Evolutionary conservation across 2,797 vertebrate species (phyloP).

Genomic region (Phoxinus dragarum): DNA sequence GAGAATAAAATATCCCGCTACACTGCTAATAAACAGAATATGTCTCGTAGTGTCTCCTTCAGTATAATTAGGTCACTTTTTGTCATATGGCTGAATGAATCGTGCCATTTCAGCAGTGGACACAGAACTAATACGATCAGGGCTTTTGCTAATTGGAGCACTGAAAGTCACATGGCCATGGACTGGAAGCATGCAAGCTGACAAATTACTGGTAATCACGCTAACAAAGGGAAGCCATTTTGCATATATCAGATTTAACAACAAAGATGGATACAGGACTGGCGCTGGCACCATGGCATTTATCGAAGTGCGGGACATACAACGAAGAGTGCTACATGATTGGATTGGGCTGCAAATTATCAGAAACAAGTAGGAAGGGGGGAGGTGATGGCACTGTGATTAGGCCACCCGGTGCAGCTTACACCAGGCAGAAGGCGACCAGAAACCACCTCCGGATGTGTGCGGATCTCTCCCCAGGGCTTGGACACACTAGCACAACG

Average conservation of each 20-base stretch:
- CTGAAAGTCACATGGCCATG: constrained; percentile 48
- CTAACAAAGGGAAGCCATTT: constrained; percentile 60
- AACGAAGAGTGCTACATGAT: constrained; percentile 57
- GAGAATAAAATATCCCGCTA: not conserved
- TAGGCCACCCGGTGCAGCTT: constrained; percentile 36
- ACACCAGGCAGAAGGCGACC: constrained; percentile 22
- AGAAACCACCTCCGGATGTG: constrained; percentile 25
- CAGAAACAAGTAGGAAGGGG: constrained; percentile 30
- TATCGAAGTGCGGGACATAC: constrained; percentile 29
- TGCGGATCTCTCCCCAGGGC: constrained; percentile 51
- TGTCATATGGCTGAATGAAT: constrained; percentile 56
- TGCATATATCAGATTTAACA: constrained; percentile 58
- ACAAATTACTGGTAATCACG: constrained; percentile 61
- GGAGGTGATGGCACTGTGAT: constrained; percentile 20
- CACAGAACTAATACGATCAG: constrained; percentile 52
- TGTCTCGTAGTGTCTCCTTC: constrained; percentile 33
- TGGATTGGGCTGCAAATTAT: constrained; percentile 53
- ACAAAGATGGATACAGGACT: constrained; percentile 58
- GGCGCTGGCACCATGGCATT: constrained; percentile 42
- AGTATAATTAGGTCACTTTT: constrained; percentile 55
- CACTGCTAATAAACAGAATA: constrained; percentile 44
- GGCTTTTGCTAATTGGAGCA: constrained; percentile 60
- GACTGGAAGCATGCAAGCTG: constrained; percentile 47
- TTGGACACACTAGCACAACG: constrained; percentile 57
- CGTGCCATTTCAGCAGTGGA: constrained; percentile 45